Base-by-base conservation (phyloP, 2,113 vertebrate species). In the Larimichthys crocea region DNA sequence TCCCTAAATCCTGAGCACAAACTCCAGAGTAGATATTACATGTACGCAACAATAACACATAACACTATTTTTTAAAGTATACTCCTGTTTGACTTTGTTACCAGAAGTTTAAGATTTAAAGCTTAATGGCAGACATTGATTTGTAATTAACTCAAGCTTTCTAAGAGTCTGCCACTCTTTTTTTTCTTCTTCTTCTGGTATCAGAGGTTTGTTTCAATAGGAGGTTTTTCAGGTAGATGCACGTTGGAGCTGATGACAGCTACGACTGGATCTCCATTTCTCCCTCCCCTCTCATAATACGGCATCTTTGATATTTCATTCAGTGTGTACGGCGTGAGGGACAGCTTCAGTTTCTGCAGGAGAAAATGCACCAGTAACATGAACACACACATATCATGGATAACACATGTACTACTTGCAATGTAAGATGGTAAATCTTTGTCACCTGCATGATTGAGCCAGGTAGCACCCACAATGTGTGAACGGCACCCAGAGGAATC, bases 401-500 rank as follows among this genome's bases (percentile, higher is more conserved):
- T 7, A 59, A 56, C 61, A 53, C 4, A 8, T 46, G 15, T 24
- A 22, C 17, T n/a, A 59, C 9, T 15, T 59, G 3, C 69, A 19
- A 53, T 48, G 2, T 52, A 10, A n/a, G 52, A 48, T 15, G 8
- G 7, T 29, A 2, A 70, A 56, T 52, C 24, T 76, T 4, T 6
- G 5, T 84, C 73, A 95, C 94, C 93, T 95, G 76, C n/a, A 68
- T 79, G 53, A 94, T 63, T 9, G 95, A 90, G 24, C 95, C 95
- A 48, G 94, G 92, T 26, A 95, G 90, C 60, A 92, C 84, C 93
- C 93, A 94, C 74, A 96, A 22, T 1, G 95, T 96, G 88, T 96
- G 95, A 71, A 93, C 3, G 0, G 90, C 93, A 44, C 78, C 93
- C n/a, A 95, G 42, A n/a, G 95, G 95, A 42, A 96, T 95, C 95